Base-by-base conservation (phyloP, 2,113 vertebrate genomes). In the Microtus richardsoni region DNA sequence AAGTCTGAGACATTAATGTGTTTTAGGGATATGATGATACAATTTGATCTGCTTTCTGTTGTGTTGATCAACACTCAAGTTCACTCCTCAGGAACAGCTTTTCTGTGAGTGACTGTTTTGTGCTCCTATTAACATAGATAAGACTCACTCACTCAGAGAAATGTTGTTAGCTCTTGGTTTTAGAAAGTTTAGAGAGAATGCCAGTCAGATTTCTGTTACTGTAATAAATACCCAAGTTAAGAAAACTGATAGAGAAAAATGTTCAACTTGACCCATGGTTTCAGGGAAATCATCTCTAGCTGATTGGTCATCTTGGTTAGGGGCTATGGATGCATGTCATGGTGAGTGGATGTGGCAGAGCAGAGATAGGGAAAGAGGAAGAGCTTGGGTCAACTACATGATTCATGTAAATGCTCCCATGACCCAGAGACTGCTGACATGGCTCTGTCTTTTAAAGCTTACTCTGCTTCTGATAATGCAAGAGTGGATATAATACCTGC, bases 11-110 rank as follows among this genome's bases (percentile, higher is more conserved):
- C 62, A 84, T 98, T 98, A 98, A 70, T 95, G 89, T 89, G 7
- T 91, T 98, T 97, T 97, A 97, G 95, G 94, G 88, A 98, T 98
- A 97, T 98, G 98, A 30, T 88, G 91, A 97, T 97, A 93, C 93
- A 96, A 97, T 98, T 97, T 96, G 24, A 80, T 96, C 96, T 98
- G 74, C 77, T 97, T 44, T 97, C 41, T 93, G 90, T 95, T 96
- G 96, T 98, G 97, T 98, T 98, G 97, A 97, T 98, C 98, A 98
- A 88, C 97, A 96, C 98, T 98, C 96, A 97, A 92, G 82, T 96
- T 97, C 2, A n/a, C 94, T 98, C 97, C 4, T 58, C 96, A 98
- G 14, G 97, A 98, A 95, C 96, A 98, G 95, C 91, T 98, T 93
- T 97, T 93, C 87, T 96, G 58, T 77, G 80, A 89, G 60, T 54